Conservation (phyloP, 1,140 invertebrate species). For the Drosophila setifemur region DNA sequence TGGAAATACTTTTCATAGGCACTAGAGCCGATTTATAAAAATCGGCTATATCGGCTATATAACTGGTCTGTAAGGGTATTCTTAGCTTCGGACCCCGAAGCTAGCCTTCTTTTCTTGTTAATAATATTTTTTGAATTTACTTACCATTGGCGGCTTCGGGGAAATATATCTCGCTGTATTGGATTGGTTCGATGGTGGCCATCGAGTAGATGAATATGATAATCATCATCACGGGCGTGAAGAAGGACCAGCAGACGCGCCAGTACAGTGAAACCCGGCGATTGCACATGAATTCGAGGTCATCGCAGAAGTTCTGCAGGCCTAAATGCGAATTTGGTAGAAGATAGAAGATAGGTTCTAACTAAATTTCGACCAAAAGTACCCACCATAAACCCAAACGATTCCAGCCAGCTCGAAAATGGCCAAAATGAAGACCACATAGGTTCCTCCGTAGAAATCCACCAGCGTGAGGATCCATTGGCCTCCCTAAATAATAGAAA, state of each 20-base stretch:
- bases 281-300: conserved; percentile 91
- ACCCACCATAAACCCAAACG: conserved; percentile 90
- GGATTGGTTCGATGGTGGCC: conserved; percentile 83
- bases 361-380: not conserved
- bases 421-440: conserved; percentile 89
- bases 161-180: conserved; percentile 83
- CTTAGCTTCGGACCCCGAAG: too few relatives aligned
- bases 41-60: too few relatives aligned
- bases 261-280: conserved; percentile 89
- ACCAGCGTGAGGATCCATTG: conserved; percentile 93
- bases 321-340: conserved; percentile 71
- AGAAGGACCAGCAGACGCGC: conserved; percentile 90
- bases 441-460: conserved; percentile 92
- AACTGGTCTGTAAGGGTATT: too few relatives aligned
- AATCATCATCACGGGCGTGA: conserved; percentile 89
- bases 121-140: not conserved
- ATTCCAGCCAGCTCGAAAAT: conserved; percentile 88
- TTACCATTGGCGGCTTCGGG: conserved; percentile 82
- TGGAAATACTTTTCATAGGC: too few relatives aligned
- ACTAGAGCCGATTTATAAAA: too few relatives aligned
- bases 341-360: not conserved
- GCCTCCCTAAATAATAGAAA: conserved; percentile 88
- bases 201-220: conserved; percentile 88
- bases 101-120: too few relatives aligned
- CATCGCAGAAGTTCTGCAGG: conserved; percentile 87